These are phyloP conservation scores for Macropus fuliginosus DNA, from an alignment of 2,797 vertebrate species.

Conservation along the genomic window DNA sequence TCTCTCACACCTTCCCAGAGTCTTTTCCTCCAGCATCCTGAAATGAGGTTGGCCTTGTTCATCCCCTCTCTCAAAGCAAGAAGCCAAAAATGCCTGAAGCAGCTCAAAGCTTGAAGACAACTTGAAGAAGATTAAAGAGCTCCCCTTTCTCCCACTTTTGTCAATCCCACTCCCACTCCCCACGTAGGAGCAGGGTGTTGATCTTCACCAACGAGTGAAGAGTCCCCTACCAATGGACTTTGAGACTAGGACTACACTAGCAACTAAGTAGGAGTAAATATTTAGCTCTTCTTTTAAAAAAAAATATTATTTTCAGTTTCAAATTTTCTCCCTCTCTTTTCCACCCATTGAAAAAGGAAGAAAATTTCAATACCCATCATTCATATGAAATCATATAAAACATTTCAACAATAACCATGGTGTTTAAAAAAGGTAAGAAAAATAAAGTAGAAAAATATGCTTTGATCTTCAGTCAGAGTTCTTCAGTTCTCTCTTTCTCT, in stretches of 20 bases:
- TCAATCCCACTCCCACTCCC: too few species aligned
- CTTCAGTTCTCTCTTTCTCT: not conserved
- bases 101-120: too few species aligned
- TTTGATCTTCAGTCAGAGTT: not conserved
- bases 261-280: not conserved
- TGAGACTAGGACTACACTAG: not conserved
- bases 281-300: not conserved
- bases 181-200: too few species aligned
- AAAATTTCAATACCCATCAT: not conserved
- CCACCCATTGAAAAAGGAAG: not conserved
- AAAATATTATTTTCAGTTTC: conserved; percentile 64
- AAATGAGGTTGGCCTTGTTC: too few species aligned
- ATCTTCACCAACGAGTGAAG: too few species aligned
- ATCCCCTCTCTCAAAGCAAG: too few species aligned
- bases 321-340: not conserved
- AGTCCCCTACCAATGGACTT: not conserved
- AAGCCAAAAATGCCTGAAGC: too few species aligned
- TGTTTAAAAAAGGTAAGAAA: not conserved
- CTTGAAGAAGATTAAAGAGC: too few species aligned
- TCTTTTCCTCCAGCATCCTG: too few species aligned
- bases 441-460: conserved; percentile 34
- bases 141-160: too few species aligned
- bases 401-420: not conserved
- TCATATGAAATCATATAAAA: not conserved
- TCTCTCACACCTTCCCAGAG: too few species aligned